phyloP scores from a whole-genome alignment of 2,113 vertebrate species.

The Pycnonotus jocosus region DNA sequence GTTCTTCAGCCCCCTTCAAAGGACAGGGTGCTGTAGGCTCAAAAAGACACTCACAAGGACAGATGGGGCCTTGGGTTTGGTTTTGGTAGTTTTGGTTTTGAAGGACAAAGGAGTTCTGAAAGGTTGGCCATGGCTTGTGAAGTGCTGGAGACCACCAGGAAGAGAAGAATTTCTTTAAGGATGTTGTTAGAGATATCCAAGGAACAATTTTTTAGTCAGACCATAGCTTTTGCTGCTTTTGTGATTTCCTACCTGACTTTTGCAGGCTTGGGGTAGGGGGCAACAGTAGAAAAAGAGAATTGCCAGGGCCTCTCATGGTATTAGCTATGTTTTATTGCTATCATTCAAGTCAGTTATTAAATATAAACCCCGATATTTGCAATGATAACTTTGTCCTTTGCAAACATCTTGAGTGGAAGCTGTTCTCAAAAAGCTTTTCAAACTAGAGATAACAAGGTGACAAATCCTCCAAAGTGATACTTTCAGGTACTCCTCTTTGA shows the following conservation, averaged over 20 bases:
- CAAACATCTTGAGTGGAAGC: background rate
- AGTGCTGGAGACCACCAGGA: background rate
- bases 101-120: background rate
- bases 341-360: background rate
- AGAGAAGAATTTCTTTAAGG: background rate
- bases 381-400: background rate
- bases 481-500: constrained; percentile 2
- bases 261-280: background rate
- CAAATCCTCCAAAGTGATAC: background rate
- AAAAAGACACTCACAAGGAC: background rate
- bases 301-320: background rate
- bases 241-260: background rate
- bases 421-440: background rate
- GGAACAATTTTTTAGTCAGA: background rate
- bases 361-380: background rate
- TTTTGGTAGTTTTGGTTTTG: background rate
- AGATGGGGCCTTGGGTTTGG: background rate
- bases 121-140: background rate
- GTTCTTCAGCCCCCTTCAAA: background rate
- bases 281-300: background rate
- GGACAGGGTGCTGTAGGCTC: background rate
- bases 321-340: background rate
- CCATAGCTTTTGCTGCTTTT: background rate
- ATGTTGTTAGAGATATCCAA: background rate
- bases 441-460: constrained; percentile 15